Base-by-base conservation (phyloP, 2,113 vertebrate genomes). In the Capreolus pygargus region DNA sequence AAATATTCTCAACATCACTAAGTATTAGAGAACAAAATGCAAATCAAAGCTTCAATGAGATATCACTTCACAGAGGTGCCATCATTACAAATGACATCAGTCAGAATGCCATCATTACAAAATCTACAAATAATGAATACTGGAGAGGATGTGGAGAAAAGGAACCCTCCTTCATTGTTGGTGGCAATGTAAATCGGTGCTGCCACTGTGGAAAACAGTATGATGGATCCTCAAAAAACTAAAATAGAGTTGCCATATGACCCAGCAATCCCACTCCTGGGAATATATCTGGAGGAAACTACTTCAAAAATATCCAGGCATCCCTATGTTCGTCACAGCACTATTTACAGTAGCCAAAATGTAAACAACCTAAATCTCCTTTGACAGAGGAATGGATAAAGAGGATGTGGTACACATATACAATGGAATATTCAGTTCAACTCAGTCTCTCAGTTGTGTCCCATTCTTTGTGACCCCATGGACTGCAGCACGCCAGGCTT, bases 401-500 rank as follows among this genome's bases (percentile, higher is more conserved):
- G 23, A 78, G 43, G 39, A 43, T 76, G 11, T 76, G 70, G 23
- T 43, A 7, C 70, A 27, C 39, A 27, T 43, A 27, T 27, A 43
- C 39, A 43, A 1, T 76, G 70, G 70, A 43, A 43, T 27, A 43
- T 14, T 70, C 64, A 36, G 64, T 70, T 36, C n/a, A 36, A 12
- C 21, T 70, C 64, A 70, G 64, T 36, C n/a, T 11, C n/a, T 21
- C 64, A 36, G 64, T 70, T 9, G 19, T 36, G 9, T 36, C 9
- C 2, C 4, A 70, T 8, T 70, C 64, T 70, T 36, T 23, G 64
- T 36, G n/a, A 36, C 64, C 64, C n/a, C 64, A 6, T 6, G 64
- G 64, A 36, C 64, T 36, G 4, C 4, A 36, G 19, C 64, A 36
- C 0, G 0, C n/a, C n/a, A 70, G 2, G 5, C 64, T 36, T 36